Base-by-base conservation (phyloP, 2,113 vertebrate species). In the Turdus rufiventris region DNA sequence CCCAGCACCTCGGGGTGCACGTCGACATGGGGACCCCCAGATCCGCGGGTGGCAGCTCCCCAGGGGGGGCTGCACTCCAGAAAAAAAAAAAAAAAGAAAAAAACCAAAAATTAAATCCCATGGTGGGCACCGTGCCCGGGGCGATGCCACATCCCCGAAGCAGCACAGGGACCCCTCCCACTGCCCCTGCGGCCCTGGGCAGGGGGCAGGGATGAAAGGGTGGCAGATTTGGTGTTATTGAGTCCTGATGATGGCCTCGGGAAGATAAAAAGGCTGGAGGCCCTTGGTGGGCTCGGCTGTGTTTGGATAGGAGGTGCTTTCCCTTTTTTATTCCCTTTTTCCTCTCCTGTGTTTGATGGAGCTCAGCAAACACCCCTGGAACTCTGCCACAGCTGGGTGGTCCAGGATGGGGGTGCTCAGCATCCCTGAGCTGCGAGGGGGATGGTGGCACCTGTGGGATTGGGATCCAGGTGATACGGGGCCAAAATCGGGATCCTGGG, bases 211-310 rank as follows among this genome's bases (percentile, higher is more conserved):
- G 76, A 88, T 96, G 86, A 94, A 94, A 95, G 71, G 33, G 57
- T 1, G 1, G 51, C 48, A 79, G 85, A 31, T 89, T 93, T 79
- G 89, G 45, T 4, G 26, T 92, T 75, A 31, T 31, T 66, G 80
- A 24, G 58, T 61, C 73, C 50, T 67, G 93, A 86, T 92, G 67
- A 70, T 0, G 8, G 53, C 26, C 75, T 33, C n/a, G 85, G 48
- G 42, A 61, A 78, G 89, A 95, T 71, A 40, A 94, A 96, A 94
- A 96, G 92, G 85, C 93, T 17, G 61, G n/a, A 50, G 80, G 73
- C 62, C 60, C 85, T 34, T 0, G 40, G 47, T 26, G 77, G 54
- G 70, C 87, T 47, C 9, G 62, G 70, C 40, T 45, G 61, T 89
- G 87, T 89, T 94, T 94, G 95, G 12, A 85, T 4, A 57, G 61